phyloP scores from a whole-genome alignment of 2,113 vertebrate genomes.

The Elephantulus edwardii region DNA sequence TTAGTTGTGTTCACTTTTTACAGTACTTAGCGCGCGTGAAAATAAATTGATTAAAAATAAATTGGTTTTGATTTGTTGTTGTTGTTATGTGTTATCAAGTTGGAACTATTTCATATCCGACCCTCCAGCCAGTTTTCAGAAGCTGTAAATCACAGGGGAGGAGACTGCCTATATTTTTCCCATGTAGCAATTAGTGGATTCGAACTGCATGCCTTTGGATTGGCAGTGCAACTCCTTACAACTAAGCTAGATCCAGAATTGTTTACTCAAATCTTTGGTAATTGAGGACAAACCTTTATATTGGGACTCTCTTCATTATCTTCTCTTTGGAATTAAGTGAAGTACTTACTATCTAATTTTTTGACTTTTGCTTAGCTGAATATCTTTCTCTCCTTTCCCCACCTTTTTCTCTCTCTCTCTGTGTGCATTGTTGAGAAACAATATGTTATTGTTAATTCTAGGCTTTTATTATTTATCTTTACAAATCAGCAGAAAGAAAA shows the following conservation, averaged over 20 bases:
- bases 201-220: too few species aligned
- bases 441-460: background rate
- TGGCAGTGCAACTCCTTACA: too few species aligned
- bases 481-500: background rate
- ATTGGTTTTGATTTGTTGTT: background rate
- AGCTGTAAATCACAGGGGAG: too few species aligned
- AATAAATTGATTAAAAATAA: background rate
- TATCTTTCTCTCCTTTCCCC: too few species aligned
- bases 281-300: background rate
- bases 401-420: too few species aligned
- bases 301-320: background rate
- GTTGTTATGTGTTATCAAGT: too few species aligned
- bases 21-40: background rate
- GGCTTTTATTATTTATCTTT: background rate
- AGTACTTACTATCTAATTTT: background rate
- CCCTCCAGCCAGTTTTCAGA: too few species aligned
- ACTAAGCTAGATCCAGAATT: constrained; percentile 22
- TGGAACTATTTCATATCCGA: too few species aligned
- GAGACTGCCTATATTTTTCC: too few species aligned
- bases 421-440: constrained; percentile 25
- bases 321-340: background rate
- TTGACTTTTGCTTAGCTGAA: background rate
- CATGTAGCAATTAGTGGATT: too few species aligned
- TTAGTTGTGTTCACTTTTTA: background rate
- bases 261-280: background rate